Evolutionary conservation across 2,888 invertebrate species (phyloP).

Genomic region (Cantharis nigra): DNA sequence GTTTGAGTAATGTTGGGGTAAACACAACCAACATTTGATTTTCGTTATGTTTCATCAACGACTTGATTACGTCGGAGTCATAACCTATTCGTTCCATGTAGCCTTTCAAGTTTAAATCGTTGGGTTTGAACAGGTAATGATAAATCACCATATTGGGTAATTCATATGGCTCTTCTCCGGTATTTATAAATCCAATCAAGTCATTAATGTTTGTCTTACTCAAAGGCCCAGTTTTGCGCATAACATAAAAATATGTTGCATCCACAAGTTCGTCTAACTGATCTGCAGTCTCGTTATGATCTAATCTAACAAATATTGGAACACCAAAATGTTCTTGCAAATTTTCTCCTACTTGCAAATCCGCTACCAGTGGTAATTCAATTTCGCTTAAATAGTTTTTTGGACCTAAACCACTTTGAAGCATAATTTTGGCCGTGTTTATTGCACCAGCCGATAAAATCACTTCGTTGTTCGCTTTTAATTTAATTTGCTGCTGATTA

Average conservation of each 20-base stretch:
- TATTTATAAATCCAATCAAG: conserved; percentile 58
- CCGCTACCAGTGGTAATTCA: conserved; percentile 40
- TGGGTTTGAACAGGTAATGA: conserved; percentile 39
- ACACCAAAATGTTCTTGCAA: conserved; percentile 52
- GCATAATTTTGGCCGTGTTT: conserved; percentile 65
- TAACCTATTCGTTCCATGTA: conserved; percentile 39
- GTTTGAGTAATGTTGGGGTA: conserved; percentile 53
- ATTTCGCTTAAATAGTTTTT: conserved; percentile 48
- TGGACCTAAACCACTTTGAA: conserved; percentile 64
- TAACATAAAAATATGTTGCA: conserved; percentile 56
- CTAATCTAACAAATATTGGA: conserved; percentile 35
- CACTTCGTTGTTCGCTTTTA: conserved; percentile 59
- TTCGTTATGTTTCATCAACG: conserved; percentile 41
- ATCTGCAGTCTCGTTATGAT: conserved; percentile 6
- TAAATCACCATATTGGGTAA: conserved; percentile 39
- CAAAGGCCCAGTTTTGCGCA: conserved; percentile 58
- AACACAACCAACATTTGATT: conserved; percentile 40
- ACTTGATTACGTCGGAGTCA: conserved; percentile 36
- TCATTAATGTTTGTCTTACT: conserved; percentile 51
- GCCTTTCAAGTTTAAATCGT: conserved; percentile 47
- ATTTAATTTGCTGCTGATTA: conserved; percentile 34
- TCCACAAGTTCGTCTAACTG: conserved; percentile 26
- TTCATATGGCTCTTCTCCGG: conserved; percentile 50
- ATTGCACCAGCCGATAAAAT: conserved; percentile 67
- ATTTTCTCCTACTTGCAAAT: conserved; percentile 48